A percentile compares a stretch with the other conserved stretches of the same genome.
These are phyloP conservation scores for Folsomia candida DNA, from an alignment of 2,888 invertebrate species.

Conservation along the genomic window DNA sequence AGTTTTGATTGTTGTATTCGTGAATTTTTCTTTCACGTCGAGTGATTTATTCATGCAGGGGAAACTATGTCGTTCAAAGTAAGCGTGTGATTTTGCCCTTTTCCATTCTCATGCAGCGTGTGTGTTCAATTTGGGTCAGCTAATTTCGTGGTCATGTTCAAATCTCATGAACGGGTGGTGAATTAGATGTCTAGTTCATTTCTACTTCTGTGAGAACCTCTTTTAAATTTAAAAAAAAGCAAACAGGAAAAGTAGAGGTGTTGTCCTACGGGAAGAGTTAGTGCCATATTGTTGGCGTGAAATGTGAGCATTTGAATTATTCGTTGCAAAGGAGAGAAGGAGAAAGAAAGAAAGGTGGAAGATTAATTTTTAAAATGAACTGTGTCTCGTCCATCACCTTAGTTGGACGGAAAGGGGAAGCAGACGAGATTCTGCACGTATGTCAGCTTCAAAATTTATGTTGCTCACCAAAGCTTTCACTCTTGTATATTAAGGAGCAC, in stretches of 20 bases:
- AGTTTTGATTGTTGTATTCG: no score
- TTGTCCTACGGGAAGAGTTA: neutral
- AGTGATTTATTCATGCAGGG: neutral
- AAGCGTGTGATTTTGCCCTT: neutral
- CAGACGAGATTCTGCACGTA: neutral
- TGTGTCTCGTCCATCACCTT: neutral
- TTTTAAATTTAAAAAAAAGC: no score
- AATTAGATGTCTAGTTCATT: no score
- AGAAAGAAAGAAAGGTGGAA: neutral
- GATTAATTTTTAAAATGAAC: neutral
- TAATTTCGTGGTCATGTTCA: neutral
- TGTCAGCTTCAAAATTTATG: neutral
- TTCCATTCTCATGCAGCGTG: neutral
- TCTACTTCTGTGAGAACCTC: no score
- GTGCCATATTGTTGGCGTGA: neutral
- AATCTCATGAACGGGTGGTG: neutral
- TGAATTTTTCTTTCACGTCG: neutral
- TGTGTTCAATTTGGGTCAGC: neutral
- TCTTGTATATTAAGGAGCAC: no score
- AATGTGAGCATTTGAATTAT: neutral
- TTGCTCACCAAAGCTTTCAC: neutral
- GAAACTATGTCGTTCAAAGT: neutral
- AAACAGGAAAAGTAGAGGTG: neutral
- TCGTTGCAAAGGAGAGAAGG: neutral
- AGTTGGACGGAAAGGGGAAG: neutral